Conservation (phyloP, 2,797 vertebrate genomes). For the Brachyrhaphis roseni region DNA sequence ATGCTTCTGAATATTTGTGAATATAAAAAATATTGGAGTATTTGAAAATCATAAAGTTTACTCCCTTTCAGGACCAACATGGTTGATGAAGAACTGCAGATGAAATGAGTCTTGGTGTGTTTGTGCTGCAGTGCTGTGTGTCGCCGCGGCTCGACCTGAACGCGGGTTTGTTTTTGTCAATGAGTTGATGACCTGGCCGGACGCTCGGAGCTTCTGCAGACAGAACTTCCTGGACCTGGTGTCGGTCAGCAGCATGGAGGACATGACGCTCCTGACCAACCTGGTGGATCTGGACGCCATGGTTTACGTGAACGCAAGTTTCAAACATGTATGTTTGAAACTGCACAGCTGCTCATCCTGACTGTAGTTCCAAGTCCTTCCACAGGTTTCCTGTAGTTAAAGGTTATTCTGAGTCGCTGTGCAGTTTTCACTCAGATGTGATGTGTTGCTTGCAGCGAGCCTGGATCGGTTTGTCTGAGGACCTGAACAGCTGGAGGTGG, state of each 20-base stretch:
- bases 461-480: constrained; percentile 58
- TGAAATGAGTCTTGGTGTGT: neutral
- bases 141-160: neutral
- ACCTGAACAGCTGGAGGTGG: constrained; percentile 49
- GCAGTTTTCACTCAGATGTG: neutral
- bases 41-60: neutral
- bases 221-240: constrained; percentile 37
- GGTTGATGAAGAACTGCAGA: neutral
- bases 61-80: neutral
- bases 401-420: neutral
- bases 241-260: constrained; percentile 29
- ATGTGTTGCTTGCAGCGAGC: constrained; percentile 3
- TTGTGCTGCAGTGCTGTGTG: neutral
- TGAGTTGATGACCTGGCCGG: constrained; percentile 8
- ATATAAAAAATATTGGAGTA: neutral
- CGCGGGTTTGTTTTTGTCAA: constrained; percentile 29
- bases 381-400: neutral
- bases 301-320: neutral
- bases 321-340: neutral
- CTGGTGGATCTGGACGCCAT: neutral
- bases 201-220: constrained; percentile 26
- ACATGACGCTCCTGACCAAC: constrained; percentile 7
- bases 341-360: neutral
- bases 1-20: neutral
- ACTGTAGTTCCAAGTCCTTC: neutral